A percentile compares a stretch with the other conserved stretches of the same genome.
Evolutionary conservation across 2,888 invertebrate species (phyloP).

Genomic region (Cosmorhoe ocellata): DNA sequence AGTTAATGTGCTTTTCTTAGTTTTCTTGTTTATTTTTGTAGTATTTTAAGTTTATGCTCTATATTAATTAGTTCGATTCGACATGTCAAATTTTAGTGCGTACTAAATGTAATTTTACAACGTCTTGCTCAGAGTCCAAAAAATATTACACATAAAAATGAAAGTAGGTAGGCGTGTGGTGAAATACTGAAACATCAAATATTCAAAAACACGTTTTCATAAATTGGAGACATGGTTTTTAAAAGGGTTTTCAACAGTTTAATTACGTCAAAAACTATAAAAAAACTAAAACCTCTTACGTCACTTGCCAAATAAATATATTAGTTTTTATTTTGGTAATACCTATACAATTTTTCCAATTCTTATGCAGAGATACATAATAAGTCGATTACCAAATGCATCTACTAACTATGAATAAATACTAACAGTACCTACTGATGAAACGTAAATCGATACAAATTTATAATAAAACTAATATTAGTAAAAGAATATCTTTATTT

Average conservation of each 20-base stretch:
- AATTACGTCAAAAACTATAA: neutral
- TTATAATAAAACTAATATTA: neutral
- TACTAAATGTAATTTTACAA: constrained; percentile 32
- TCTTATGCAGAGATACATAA: too few species aligned
- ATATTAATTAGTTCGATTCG: constrained; percentile 30
- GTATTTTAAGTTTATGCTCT: constrained; percentile 23
- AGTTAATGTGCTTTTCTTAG: constrained; percentile 37
- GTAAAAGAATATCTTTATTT: too few species aligned
- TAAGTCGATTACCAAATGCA: too few species aligned
- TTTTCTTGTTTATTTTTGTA: constrained; percentile 30
- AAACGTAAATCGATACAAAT: neutral
- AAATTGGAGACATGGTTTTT: constrained; percentile 1
- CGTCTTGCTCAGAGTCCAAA: constrained; percentile 28
- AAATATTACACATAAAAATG: constrained; percentile 19
- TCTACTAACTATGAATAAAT: too few species aligned
- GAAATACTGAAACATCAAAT: constrained; percentile 16
- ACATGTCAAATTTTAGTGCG: constrained; percentile 29
- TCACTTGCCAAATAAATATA: too few species aligned
- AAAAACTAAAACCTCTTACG: too few species aligned
- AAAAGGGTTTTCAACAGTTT: neutral
- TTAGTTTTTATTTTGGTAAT: too few species aligned
- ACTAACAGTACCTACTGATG: too few species aligned
- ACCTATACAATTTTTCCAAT: too few species aligned
- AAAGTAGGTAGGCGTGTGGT: constrained; percentile 14
- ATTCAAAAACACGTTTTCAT: constrained; percentile 1